Base-by-base conservation (phyloP, 2,113 vertebrate species). In the Cryptomyrus ogoouensis region DNA sequence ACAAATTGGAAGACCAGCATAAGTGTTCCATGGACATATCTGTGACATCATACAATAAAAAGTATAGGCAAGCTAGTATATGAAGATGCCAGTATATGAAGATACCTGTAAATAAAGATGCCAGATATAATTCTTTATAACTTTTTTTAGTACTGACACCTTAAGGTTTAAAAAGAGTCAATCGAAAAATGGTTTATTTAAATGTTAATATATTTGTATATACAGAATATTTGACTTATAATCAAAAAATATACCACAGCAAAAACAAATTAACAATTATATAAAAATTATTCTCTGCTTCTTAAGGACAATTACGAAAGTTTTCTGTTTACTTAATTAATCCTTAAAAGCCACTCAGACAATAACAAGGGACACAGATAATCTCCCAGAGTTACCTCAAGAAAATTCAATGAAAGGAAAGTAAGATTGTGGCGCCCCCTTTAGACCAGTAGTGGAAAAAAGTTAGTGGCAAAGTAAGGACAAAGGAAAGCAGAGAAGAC, bases 401-500 rank as follows among this genome's bases (percentile, higher is more conserved):
- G 35, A 88, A 56, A 56, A 49, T 50, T 13, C 6, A 47, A 21
- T 27, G 1, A 35, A 47, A 46, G 24, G 39, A 89, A 89, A 84
- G 35, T 89, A 8, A 66, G 52, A 49, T 85, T 89, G 39, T 80
- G 80, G 89, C 89, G 39, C 89, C 89, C 50, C 89, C 89, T 89
- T 46, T 89, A 46, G 89, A 62, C 15, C 56, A 44, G 6, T 1
- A 31, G 3, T 56, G 85, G 39, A 89, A 50, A 62, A 50, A 47
- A 27, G 17, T 89, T 39, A 31, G 89, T 49, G 87, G 77, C 77
- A 13, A 86, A 88, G 58, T 89, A 46, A 47, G 87, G 49, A 15
- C 19, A 86, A 80, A 46, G 35, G 44, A 84, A 90, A 89, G 91
- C 83, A 90, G 90, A 91, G 90, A 91, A 84, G 80, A 85, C 89